Conservation (phyloP, 2,797 vertebrate genomes). For the Melanotaenia trifasciata region DNA sequence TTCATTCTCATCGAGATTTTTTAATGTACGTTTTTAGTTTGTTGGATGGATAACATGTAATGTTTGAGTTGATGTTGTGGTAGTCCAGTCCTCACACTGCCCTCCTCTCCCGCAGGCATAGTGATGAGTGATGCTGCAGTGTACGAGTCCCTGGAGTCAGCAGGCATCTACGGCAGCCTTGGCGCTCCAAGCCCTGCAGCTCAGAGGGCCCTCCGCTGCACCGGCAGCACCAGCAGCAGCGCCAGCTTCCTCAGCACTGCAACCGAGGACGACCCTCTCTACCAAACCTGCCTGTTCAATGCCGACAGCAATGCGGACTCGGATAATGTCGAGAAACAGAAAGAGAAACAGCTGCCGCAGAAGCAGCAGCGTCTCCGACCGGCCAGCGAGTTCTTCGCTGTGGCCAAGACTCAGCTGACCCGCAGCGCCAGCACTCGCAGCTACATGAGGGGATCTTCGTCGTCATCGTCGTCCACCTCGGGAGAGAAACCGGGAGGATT, state of each 20-base stretch:
- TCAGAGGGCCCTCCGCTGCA: conserved; percentile 75
- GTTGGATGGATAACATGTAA: background rate
- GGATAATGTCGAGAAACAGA: conserved; percentile 28
- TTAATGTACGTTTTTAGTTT: background rate
- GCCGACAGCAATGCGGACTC: conserved; percentile 59
- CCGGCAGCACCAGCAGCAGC: conserved; percentile 84
- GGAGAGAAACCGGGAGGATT: conserved; percentile 77
- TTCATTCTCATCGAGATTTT: background rate
- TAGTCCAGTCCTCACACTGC: background rate
- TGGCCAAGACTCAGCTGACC: conserved; percentile 81
- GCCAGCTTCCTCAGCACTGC: conserved; percentile 81
- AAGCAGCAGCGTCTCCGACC: conserved; percentile 68
- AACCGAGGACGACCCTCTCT: conserved; percentile 88
- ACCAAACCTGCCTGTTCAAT: conserved; percentile 90
- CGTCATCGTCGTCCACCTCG: conserved; percentile 62
- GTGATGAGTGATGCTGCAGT: conserved; percentile 92
- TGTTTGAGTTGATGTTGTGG: background rate
- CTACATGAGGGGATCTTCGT: conserved; percentile 68
- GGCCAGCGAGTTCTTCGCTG: conserved; percentile 78
- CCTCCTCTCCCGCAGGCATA: conserved; percentile 80
- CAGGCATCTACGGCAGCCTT: conserved; percentile 88
- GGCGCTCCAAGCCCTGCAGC: conserved; percentile 78
- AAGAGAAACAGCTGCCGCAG: conserved; percentile 26
- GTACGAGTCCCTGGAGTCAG: conserved; percentile 93
- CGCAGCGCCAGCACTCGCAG: conserved; percentile 91